phyloP scores from a whole-genome alignment of 2,113 vertebrate genomes.

The Phaethornis superciliosus region DNA sequence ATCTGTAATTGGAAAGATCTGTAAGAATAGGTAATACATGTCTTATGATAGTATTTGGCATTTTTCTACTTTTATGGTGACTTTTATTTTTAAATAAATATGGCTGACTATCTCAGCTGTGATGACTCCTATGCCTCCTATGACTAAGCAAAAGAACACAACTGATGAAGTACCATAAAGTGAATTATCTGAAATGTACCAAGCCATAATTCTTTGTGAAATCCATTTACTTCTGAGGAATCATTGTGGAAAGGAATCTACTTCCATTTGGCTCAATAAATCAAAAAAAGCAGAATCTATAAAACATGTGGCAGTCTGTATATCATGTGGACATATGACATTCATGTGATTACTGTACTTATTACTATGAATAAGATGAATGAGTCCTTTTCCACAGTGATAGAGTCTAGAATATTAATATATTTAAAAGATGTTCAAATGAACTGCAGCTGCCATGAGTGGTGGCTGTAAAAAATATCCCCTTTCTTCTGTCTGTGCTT shows the following conservation, averaged over 20 bases:
- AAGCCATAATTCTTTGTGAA: background rate
- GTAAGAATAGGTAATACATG: background rate
- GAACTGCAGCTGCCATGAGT: background rate
- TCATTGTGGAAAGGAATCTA: background rate
- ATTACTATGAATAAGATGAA: background rate
- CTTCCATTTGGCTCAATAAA: background rate
- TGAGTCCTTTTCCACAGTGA: background rate
- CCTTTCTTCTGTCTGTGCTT: background rate
- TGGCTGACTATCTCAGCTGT: background rate
- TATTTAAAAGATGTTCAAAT: background rate
- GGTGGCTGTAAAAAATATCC: background rate
- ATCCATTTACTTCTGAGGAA: background rate
- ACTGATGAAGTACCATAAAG: background rate
- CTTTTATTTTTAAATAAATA: background rate
- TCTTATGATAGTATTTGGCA: background rate
- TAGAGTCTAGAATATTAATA: background rate
- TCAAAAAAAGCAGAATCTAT: background rate
- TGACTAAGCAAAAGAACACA: background rate
- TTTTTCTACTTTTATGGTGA: background rate
- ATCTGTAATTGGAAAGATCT: too few species aligned
- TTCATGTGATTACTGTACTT: background rate
- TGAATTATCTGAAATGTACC: background rate
- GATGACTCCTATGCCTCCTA: background rate
- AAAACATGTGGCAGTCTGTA: background rate
- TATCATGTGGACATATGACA: background rate